Base-by-base conservation (phyloP, 1,140 invertebrate species). In the Aplysia californica region DNA sequence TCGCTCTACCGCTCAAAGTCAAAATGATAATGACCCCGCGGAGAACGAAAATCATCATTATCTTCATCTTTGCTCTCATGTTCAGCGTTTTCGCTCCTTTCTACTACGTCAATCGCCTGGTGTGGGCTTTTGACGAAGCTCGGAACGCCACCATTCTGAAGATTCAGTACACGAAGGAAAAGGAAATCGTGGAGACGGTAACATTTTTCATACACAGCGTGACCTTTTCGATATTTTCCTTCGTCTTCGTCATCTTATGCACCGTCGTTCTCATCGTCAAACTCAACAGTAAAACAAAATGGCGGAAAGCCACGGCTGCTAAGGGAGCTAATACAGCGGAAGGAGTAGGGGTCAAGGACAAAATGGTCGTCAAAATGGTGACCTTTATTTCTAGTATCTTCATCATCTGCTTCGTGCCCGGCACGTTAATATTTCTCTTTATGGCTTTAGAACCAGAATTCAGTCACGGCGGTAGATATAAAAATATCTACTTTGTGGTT, bases 361-460 rank as follows among this genome's bases (percentile, higher is more conserved):
- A 5, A 5, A 18, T 36, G 39, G 61, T 65, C 39, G 61, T 65
- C 2, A 65, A 65, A 20, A 65, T 65, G 61, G 29, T 65, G 29
- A 65, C 61, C 3, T 65, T 65, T 2, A 65, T 65, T 10, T 65
- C 61, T 20, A n/a, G 3, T 1, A 65, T 65, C 4, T 65, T 36
- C 29, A n/a, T 65, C 2, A 26, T 65, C 33, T 65, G 61, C 31
- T 65, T 20, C 18, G 33, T 65, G 1, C 61, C 61, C 5, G 33
- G 33, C 3, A 65, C 61, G 1, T 5, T 35, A 5, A 36, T 2
- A 20, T 35, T 65, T 20, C 4, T 65, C 1, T 21, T 35, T 2
- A 65, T 65, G 61, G 61, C 61, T 5, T 35, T 2, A 3, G 35
- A 35, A 15, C 68, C 68, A 6, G 68, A 70, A 21, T 70, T 70